Evolutionary conservation across 2,797 vertebrate genomes (phyloP), one percentile per base, ranked within the genome.

Genomic region (Erithacus rubecula): DNA sequence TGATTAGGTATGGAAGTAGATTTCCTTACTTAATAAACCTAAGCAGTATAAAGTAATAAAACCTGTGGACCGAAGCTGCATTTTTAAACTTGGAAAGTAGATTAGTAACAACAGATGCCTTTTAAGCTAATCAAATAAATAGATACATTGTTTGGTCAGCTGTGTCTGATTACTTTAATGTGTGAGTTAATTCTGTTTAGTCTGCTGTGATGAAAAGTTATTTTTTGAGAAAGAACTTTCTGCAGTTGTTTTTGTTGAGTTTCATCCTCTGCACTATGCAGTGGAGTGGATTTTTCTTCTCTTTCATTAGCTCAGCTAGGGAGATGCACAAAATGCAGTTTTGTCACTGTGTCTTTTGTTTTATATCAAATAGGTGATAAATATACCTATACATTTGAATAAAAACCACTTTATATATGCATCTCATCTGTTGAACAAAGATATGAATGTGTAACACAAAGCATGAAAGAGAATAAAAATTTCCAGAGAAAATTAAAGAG

Each of bases 91-190:
- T 96, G 77, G 5, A 3, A 69, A 83, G 53, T 72, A 46, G 46
- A 34, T 92, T 89, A 92, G 47, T 74, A 81, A 87, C 23, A 96
- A 77, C 62, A 96, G 80, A 94, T 97, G 90, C 78, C 32, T 84
- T 96, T 95, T 43, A 68, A 72, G 51, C 81, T 97, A 95, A 95
- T 96, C 89, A 97, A 96, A 97, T 87, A 94, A 97, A 95, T 83
- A 96, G 87, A 89, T 76, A 62, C 6, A 11, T 94, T 97, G 93
- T 98, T 97, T 98, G 93, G 91, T 96, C 97, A 98, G 85, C 96
- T 97, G 96, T 90, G 90, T 92, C 75, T 85, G 97, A 85, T 95
- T 94, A 96, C 95, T 97, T 94, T 72, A 94, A 96, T 75, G 59
- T 95, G 95, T 96, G 59, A 95, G 88, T 91, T 94, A 88, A 85